Conservation (phyloP, 30 jellyfish, hydroid and myxozoan genomes). For the Cassiopea xamachana region DNA sequence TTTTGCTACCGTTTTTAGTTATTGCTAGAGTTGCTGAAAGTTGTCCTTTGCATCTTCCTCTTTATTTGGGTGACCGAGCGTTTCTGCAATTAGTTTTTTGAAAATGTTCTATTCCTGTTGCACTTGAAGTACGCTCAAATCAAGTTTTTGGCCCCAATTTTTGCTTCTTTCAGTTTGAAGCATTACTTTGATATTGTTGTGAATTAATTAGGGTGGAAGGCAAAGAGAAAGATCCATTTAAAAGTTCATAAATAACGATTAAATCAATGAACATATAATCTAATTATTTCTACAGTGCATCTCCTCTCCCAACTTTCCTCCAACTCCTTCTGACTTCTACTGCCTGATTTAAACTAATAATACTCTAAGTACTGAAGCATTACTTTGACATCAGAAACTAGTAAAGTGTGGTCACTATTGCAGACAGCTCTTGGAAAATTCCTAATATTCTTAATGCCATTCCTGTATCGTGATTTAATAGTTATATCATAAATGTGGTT, state of each 20-base stretch:
- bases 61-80: not conserved
- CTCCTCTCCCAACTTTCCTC: too few species aligned
- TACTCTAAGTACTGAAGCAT: too few species aligned
- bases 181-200: not conserved
- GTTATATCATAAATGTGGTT: constrained; percentile 47
- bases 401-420: constrained; percentile 9
- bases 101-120: too few species aligned
- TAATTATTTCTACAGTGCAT: too few species aligned
- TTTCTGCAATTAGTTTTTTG: too few species aligned
- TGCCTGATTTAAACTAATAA: too few species aligned
- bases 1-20: not conserved
- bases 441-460: not conserved
- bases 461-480: constrained; percentile 8
- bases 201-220: too few species aligned
- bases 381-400: not conserved
- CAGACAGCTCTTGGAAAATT: constrained; percentile 49
- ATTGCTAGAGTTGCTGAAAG: not conserved
- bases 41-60: not conserved
- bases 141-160: not conserved
- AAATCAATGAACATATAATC: too few species aligned
- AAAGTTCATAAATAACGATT: too few species aligned
- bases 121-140: not conserved
- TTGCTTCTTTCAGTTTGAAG: not conserved
- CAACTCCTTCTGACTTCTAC: too few species aligned
- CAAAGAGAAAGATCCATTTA: too few species aligned